Base-by-base conservation (phyloP, 2,113 vertebrate species). In the Crypturellus undulatus region DNA sequence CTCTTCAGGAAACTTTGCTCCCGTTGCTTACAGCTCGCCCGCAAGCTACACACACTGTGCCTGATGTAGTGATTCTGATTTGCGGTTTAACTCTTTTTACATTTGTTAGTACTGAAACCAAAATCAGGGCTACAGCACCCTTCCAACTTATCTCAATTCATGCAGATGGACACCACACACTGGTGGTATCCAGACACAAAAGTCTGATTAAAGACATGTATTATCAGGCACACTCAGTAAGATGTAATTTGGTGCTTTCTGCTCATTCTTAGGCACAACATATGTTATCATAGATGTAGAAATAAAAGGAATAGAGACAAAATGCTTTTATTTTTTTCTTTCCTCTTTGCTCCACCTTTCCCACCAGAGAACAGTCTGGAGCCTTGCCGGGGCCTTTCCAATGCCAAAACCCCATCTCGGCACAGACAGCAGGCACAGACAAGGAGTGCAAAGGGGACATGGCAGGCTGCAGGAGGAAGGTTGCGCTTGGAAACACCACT, bases 211-310 rank as follows among this genome's bases (percentile, higher is more conserved):
- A 58, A 58, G 16, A 58, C 30, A 58, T 10, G 9, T 32, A 58
- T 13, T 0, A 26, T 18, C 30, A 6, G 4, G 8, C 32, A 13
- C 42, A 5, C 25, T 15, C 16, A 3, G 0, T 0, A 4, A 24
- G 12, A 30, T 2, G 0, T 1, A 30, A 14, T 21, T 0, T 1
- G 5, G 43, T 20, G 36, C 42, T 17, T 21, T 17, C 51, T 15
- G 54, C 10, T 6, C 38, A 4, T 1, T 22, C 6, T 32, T 8
- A 3, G 0, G 34, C 45, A 8, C 40, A 1, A 59, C 0, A 2
- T 2, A 25, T 45, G 14, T 13, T 9, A 5, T 0, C 12, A 8
- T 19, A 15, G 34, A 45, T 13, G 9, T 26, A 5, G 22, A 16
- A n/a, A 6, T 10, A 6, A 0, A 2, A 19, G 24, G 3, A 34